Conservation (phyloP, 2,797 vertebrate genomes). For the Myioborus miniatus region DNA sequence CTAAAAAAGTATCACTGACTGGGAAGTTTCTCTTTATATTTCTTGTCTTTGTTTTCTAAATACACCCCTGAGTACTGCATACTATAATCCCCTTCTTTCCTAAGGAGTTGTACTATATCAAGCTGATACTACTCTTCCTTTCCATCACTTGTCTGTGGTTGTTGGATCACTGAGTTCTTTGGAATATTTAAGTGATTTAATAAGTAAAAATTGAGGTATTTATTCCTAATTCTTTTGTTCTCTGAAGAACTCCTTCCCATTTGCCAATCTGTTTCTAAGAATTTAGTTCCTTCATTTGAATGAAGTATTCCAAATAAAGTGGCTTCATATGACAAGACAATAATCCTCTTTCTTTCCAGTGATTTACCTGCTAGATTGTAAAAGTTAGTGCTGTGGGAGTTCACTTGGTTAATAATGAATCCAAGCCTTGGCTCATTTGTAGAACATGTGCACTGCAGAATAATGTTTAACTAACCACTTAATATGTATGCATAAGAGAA, state of each 20-base stretch:
- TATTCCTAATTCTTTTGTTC: neutral
- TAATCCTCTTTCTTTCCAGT: neutral
- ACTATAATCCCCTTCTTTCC: neutral
- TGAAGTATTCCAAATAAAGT: neutral
- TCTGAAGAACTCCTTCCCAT: neutral
- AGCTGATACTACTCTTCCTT: neutral
- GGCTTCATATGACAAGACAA: neutral
- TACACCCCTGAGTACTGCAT: neutral
- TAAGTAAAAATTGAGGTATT: neutral
- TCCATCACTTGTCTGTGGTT: neutral
- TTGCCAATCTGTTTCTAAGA: neutral
- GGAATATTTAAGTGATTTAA: neutral
- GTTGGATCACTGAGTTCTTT: neutral
- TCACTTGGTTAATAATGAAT: neutral
- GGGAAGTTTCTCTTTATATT: neutral
- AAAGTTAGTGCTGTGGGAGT: neutral
- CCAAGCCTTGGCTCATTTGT: neutral
- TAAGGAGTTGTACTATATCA: neutral
- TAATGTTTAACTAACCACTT: neutral
- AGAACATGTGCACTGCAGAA: neutral
- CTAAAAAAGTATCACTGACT: neutral
- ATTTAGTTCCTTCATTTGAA: neutral
- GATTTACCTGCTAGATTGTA: neutral
- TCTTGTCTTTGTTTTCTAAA: constrained; percentile 31
- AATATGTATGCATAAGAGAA: neutral